Evolutionary conservation across 2,113 vertebrate genomes (phyloP), one percentile per base, ranked within the genome.

Genomic region (Pteruthius melanotis): DNA sequence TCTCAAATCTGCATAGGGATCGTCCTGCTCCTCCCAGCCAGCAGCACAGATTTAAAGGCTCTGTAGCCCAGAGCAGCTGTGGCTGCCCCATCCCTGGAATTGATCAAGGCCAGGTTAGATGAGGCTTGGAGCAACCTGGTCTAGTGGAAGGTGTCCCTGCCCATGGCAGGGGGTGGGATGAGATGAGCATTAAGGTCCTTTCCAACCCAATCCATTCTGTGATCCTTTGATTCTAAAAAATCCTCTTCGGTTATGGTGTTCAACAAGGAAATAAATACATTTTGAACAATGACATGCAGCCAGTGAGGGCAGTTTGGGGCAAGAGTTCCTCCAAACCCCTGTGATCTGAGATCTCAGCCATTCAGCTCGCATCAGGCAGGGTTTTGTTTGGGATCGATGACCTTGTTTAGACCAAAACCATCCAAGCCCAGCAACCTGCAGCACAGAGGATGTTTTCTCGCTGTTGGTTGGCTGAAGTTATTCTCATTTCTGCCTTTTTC

Each of bases 401-500:
- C 49, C 53, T 87, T 7, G 15, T 79, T 71, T 68, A 76, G 37
- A 63, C 39, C 47, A 35, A 49, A 93, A 57, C 37, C 74, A 65
- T 5, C 59, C 47, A 80, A 94, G 59, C 57, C 68, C 88, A 69
- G 39, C 59, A 61, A 40, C 30, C 37, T 52, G 33, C 63, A 80
- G 71, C 3, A 12, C 3, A 39, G 40, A 82, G 17, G 37, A 40
- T 27, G 44, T 70, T 89, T 89, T 44, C 60, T 33, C 47, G 22
- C 53, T 42, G 17, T 45, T 16, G 9, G 27, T 11, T 72, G 70
- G 64, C 26, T 65, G 70, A 37, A 61, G 49, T 91, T 92, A 49
- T 82, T 89, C 84, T 92, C 74, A 39, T 57, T 68, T 83, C 78
- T 85, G 63, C 70, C 45, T 82, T 92, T 83, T 71, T 33, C 86